phyloP scores from a whole-genome alignment of 2,113 vertebrate genomes.

The Australoheros scitulus region DNA sequence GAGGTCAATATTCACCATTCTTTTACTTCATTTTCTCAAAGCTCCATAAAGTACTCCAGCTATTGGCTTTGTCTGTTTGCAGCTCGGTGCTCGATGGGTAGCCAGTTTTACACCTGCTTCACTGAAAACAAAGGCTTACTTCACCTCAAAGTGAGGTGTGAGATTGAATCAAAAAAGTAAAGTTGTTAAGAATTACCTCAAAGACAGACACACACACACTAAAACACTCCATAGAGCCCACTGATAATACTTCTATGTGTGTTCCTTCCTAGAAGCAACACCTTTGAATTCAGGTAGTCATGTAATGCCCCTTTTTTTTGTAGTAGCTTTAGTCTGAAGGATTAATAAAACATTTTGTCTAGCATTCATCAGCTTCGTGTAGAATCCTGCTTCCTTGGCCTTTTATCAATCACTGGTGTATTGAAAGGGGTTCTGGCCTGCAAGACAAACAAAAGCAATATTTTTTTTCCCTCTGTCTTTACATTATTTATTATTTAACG shows the following conservation, averaged over 20 bases:
- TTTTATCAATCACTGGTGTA: not conserved
- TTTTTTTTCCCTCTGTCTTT: conserved; percentile 24
- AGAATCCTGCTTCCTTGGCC: not conserved
- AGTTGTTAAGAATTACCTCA: too few relatives aligned
- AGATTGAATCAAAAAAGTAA: not conserved
- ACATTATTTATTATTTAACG: conserved; percentile 62
- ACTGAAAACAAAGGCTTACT: not conserved
- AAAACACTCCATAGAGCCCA: not conserved
- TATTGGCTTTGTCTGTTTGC: not conserved
- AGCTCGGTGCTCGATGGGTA: not conserved
- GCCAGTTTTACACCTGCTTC: not conserved
- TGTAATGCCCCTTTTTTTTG: not conserved
- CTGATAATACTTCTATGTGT: not conserved
- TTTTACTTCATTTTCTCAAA: not conserved
- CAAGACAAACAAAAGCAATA: conserved; percentile 33
- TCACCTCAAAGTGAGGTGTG: not conserved
- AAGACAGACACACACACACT: too few relatives aligned
- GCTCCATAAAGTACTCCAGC: not conserved
- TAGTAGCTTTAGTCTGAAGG: not conserved
- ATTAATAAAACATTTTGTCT: not conserved
- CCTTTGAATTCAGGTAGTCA: not conserved
- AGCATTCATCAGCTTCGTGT: conserved; percentile 14
- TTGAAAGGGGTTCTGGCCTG: not conserved
- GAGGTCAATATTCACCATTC: not conserved
- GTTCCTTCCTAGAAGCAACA: not conserved